These are phyloP conservation scores for Xenopus borealis DNA, from an alignment of 2,113 vertebrate genomes.

Conservation along the genomic window DNA sequence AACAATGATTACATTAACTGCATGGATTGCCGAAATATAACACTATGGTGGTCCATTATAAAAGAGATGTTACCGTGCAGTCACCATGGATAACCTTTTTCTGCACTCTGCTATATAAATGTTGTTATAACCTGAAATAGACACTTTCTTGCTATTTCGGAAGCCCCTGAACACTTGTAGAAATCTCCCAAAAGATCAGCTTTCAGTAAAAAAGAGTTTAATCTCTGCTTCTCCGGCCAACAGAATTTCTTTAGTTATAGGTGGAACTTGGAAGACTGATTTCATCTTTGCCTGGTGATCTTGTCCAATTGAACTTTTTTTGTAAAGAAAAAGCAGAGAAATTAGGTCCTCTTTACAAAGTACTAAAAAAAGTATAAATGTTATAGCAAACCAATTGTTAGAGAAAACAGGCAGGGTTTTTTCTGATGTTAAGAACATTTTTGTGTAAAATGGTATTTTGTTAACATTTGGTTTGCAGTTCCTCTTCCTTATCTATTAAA, in stretches of 20 bases:
- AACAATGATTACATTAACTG: no score
- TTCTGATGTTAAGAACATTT: no score
- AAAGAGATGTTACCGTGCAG: neutral
- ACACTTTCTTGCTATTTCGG: slow-evolving; percentile 25
- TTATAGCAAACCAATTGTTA: no score
- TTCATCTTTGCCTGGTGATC: slow-evolving; percentile 13
- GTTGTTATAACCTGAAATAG: slow-evolving; percentile 28
- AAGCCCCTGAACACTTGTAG: slow-evolving; percentile 33
- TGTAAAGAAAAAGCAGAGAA: no score
- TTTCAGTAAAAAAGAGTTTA: slow-evolving; percentile 38
- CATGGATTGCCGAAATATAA: no score
- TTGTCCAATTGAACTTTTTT: no score
- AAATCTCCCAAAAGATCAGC: slow-evolving; percentile 32
- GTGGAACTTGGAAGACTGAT: slow-evolving; percentile 15
- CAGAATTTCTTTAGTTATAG: slow-evolving; percentile 25
- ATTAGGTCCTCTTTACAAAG: no score
- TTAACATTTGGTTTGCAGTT: no score
- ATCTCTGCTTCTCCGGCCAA: slow-evolving; percentile 23
- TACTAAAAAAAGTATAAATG: no score
- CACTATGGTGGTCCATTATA: neutral
- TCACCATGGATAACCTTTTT: slow-evolving; percentile 26
- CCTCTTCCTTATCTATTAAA: no score
- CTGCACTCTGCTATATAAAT: slow-evolving; percentile 10
- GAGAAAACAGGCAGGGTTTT: no score
- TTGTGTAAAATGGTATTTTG: no score